Evolutionary conservation across 2,113 vertebrate species (phyloP).

Genomic region (Fulmarus glacialis): DNA sequence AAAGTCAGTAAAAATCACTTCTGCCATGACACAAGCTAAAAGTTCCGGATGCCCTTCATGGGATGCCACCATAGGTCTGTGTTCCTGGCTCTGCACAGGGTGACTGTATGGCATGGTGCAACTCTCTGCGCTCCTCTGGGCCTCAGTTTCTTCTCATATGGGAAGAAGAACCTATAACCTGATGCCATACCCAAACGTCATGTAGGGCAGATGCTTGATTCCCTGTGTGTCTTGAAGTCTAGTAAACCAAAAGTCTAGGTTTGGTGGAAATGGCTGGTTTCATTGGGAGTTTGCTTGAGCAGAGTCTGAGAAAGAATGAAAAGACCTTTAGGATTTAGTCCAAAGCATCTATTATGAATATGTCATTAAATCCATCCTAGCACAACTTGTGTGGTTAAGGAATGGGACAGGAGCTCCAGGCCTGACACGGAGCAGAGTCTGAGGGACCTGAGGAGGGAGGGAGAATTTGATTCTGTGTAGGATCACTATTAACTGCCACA

Average conservation of each 20-base stretch:
- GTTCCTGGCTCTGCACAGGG: not conserved
- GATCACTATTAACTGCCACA: not conserved
- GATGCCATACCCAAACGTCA: not conserved
- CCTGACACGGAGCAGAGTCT: not conserved
- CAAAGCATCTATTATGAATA: not conserved
- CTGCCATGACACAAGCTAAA: not conserved
- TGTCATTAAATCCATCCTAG: not conserved
- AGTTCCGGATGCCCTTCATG: accelerated
- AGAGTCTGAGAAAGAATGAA: not conserved
- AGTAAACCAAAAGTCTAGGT: not conserved
- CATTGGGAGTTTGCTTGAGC: not conserved
- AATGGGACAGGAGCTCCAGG: not conserved
- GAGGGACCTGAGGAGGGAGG: not conserved
- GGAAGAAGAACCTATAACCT: not conserved
- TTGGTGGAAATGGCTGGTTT: not conserved
- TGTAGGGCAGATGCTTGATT: not conserved
- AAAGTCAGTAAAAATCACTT: not conserved
- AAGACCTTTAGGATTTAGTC: not conserved
- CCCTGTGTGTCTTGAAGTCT: not conserved
- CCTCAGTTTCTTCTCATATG: not conserved
- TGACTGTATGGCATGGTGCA: not conserved
- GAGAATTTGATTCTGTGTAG: not conserved
- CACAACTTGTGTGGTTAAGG: not conserved
- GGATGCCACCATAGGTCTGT: not conserved
- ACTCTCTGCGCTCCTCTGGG: not conserved